Conservation (phyloP, 2,888 invertebrate genomes). For the Coelogynopora nodosa region DNA sequence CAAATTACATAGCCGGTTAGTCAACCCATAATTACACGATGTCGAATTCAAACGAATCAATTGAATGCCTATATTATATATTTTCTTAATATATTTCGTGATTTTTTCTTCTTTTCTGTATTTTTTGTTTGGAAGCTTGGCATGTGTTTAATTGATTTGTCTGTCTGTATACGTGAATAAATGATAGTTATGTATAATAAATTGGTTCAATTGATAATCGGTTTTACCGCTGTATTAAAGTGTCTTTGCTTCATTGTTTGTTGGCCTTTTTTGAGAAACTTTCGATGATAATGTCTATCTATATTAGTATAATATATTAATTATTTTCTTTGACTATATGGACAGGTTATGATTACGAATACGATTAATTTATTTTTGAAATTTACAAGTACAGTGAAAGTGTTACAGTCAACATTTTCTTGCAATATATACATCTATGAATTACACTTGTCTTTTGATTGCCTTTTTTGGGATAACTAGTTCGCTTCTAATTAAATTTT, state of each 20-base stretch:
- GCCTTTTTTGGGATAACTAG: too few species aligned
- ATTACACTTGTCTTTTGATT: too few species aligned
- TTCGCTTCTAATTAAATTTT: too few species aligned
- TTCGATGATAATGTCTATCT: not conserved
- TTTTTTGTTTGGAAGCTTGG: too few species aligned
- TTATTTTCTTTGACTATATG: not conserved
- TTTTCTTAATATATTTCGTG: not conserved
- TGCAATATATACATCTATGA: not conserved
- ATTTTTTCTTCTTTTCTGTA: too few species aligned
- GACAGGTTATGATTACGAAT: not conserved
- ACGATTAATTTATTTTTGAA: not conserved
- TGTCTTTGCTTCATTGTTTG: not conserved
- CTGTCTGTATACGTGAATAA: too few species aligned
- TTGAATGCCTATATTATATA: not conserved
- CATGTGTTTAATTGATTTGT: too few species aligned
- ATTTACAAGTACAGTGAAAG: not conserved
- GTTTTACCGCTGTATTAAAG: not conserved
- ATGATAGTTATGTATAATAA: not conserved
- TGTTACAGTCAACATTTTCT: not conserved
- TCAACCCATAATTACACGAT: too few species aligned
- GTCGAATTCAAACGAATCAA: too few species aligned
- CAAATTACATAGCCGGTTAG: too few species aligned
- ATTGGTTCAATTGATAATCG: not conserved
- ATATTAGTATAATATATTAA: too few species aligned
- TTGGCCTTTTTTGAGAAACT: constrained; percentile 21